Conservation (phyloP, 2,888 invertebrate species). For the Tricholauxania praeusta region DNA sequence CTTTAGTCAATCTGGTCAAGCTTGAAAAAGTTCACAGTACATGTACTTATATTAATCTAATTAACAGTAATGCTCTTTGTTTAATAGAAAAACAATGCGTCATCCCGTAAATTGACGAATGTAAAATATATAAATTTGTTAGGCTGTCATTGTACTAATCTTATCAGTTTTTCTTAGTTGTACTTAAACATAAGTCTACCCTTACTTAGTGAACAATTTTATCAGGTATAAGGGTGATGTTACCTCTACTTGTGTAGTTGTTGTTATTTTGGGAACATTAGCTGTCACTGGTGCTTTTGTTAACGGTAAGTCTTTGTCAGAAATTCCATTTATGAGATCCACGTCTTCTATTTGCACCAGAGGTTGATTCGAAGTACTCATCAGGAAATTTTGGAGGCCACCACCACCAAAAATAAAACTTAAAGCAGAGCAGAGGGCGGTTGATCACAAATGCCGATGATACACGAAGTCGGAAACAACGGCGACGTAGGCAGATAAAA, state of each 20-base stretch:
- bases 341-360: conserved; percentile 75
- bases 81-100: too few relatives aligned
- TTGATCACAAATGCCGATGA: too few relatives aligned
- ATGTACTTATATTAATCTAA: neutral
- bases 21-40: neutral
- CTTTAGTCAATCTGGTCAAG: too few relatives aligned
- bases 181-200: too few relatives aligned
- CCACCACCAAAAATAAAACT: neutral
- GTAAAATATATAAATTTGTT: too few relatives aligned
- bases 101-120: too few relatives aligned
- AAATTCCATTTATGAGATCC: conserved; percentile 62
- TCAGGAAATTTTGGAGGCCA: conserved; percentile 49
- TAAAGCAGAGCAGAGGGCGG: neutral
- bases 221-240: conserved; percentile 10
- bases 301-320: conserved; percentile 53
- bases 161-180: too few relatives aligned
- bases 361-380: conserved; percentile 75
- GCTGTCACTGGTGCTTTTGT: conserved; percentile 34
- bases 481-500: neutral
- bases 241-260: conserved; percentile 59
- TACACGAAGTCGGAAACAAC: neutral
- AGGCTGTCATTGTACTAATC: too few relatives aligned
- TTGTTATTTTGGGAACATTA: conserved; percentile 50
- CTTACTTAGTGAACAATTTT: neutral
- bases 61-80: neutral